These are phyloP conservation scores for Pseudopipra pipra DNA, from an alignment of 2,113 vertebrate species.

Conservation along the genomic window DNA sequence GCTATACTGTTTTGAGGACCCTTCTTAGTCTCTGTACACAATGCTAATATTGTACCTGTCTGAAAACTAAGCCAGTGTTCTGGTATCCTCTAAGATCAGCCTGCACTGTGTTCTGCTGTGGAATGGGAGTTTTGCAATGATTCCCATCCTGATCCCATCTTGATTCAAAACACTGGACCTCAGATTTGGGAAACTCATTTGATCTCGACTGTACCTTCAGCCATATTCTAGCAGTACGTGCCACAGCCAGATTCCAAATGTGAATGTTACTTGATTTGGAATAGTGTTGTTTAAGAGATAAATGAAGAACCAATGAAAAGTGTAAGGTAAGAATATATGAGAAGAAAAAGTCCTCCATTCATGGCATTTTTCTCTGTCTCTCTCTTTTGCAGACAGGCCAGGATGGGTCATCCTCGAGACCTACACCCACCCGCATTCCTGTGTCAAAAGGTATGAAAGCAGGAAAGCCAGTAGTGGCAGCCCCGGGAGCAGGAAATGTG, in stretches of 20 bases:
- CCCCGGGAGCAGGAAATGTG: conserved; percentile 85
- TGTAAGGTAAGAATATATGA: not conserved
- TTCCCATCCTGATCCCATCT: not conserved
- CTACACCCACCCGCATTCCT: conserved; percentile 89
- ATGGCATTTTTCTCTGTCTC: conserved; percentile 24
- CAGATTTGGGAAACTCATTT: not conserved
- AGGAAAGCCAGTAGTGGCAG: conserved; percentile 86
- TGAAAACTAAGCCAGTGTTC: not conserved
- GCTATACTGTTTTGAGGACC: not conserved
- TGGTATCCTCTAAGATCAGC: not conserved
- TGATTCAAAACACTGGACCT: not conserved
- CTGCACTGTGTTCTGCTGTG: not conserved
- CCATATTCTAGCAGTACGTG: not conserved
- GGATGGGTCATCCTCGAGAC: conserved; percentile 83
- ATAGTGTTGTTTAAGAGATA: not conserved
- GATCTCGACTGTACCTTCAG: not conserved
- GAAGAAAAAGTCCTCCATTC: not conserved
- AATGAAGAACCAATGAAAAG: not conserved
- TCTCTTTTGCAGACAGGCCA: conserved; percentile 81
- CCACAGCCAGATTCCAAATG: not conserved
- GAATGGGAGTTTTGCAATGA: not conserved
- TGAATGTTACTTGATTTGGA: not conserved
- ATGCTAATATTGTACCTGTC: not conserved
- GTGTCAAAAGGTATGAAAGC: conserved; percentile 94
- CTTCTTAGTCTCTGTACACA: not conserved